Evolutionary conservation across 2,888 invertebrate genomes (phyloP), one percentile per base, ranked within the genome.

Genomic region (Minunthozetes semirufus): DNA sequence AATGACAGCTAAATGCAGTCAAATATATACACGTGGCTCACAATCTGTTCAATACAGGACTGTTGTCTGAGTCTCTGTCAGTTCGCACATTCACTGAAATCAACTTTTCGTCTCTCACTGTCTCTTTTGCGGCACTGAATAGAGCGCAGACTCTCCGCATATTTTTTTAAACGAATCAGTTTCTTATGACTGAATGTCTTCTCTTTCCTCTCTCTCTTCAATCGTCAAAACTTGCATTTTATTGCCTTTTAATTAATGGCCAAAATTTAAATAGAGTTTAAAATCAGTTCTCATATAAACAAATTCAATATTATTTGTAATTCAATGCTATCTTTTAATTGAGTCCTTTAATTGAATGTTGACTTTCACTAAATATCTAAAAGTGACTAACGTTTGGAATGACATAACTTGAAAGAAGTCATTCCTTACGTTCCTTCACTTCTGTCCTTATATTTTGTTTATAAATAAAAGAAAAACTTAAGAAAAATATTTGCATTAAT

Each of bases 21-120:
- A 68, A 5, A 42, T 29, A 63, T 63, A 68, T 68, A 68, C 68
- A 68, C 68, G 68, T 68, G 68, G 68, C 68, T 68, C 68, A 33
- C 68, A 68, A 19, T 29, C 0, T 68, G 42, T 19, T 38, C 33
- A 5, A 6, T 33, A 6, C 42, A 13, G 42, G 5, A 13, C 11
- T 42, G 42, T 42, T 6, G 11, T 42, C 42, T n/a, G 13, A 42
- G 42, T 42, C 42, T 33, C 38, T 33, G 33, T 63, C 63, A 63
- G 33, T 33, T 50, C 63, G 17, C 63, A 27, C 59, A 59, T 59
- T 59, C 27, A 59, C 59, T 25, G 27, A 25, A 29, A 15, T 25
- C 29, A 25, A 59, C 59, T 19, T 56, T 56, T 19, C 17, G 15
- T 25, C 29, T 59, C 27, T 25, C 59, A 27, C 25, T 59, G 25